A percentile compares a stretch with the other conserved stretches of the same genome.
Conservation (phyloP, 1,140 invertebrate genomes). For the Bombus superbus region DNA sequence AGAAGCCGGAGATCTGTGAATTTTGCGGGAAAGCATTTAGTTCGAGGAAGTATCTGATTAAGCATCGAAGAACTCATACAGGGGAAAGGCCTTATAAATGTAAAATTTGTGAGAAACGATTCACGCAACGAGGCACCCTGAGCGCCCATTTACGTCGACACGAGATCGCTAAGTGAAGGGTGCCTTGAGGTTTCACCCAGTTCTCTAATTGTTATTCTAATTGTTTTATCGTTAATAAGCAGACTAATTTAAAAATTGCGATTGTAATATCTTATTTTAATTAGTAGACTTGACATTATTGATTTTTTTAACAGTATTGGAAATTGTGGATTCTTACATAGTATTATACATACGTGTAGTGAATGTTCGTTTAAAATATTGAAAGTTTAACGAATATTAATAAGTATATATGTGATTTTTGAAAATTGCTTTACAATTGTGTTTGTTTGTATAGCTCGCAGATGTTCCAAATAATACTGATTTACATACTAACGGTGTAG, state of each 20-base stretch:
- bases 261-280: neutral
- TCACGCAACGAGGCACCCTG: conserved; percentile 83
- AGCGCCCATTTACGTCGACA: conserved; percentile 74
- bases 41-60: conserved; percentile 84
- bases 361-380: neutral
- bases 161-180: conserved; percentile 29
- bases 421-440: neutral
- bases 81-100: conserved; percentile 80
- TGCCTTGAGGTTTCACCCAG: neutral
- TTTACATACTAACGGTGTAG: neutral
- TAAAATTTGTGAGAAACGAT: conserved; percentile 82
- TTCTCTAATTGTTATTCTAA: neutral
- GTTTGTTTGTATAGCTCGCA: neutral
- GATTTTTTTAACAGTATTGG: neutral
- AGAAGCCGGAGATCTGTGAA: conserved; percentile 85
- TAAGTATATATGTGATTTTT: neutral
- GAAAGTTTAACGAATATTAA: neutral
- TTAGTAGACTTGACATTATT: neutral
- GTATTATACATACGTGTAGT: neutral
- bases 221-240: neutral
- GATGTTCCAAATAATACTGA: neutral
- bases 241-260: neutral
- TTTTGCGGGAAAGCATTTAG: conserved; percentile 88
- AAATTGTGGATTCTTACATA: neutral
- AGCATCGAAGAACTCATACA: conserved; percentile 78